Percentiles rank a stretch among this genome's conserved stretches.
Conservation (phyloP, 1,140 invertebrate genomes). For the Drosophila murphyi region DNA sequence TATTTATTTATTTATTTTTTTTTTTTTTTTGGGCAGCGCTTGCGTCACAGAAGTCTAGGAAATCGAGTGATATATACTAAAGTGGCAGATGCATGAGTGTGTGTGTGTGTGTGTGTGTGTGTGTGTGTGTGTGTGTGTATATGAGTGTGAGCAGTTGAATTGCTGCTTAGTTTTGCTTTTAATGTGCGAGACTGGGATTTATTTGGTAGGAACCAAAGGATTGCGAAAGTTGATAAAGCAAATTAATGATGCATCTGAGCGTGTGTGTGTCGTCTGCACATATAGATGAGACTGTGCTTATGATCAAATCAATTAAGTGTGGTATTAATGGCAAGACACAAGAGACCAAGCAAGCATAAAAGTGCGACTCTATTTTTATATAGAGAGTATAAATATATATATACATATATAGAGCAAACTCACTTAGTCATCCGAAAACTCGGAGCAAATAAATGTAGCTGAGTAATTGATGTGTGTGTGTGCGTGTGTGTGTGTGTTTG, state of each 20-base stretch:
- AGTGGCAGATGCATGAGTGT: conserved; percentile 32
- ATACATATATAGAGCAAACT: conserved; percentile 19
- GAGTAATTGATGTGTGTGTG: conserved; percentile 67
- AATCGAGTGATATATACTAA: conserved; percentile 46
- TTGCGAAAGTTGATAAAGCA: conserved; percentile 48
- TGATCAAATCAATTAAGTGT: conserved; percentile 46
- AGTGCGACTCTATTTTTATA: conserved; percentile 6
- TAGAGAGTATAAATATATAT: not conserved
- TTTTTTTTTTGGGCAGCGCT: conserved; percentile 49
- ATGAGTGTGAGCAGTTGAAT: not conserved
- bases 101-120: no score
- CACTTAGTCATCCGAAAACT: conserved; percentile 75
- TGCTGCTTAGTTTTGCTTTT: conserved; percentile 48
- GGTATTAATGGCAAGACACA: conserved; percentile 40
- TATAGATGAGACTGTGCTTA: conserved; percentile 20
- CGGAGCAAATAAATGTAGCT: conserved; percentile 63
- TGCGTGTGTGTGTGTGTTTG: conserved; percentile 5
- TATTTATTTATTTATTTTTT: conserved; percentile 31
- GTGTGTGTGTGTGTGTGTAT: conserved; percentile 8
- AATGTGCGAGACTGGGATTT: conserved; percentile 46
- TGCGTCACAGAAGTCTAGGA: conserved; percentile 65
- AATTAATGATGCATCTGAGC: conserved; percentile 24
- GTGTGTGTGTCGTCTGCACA: not conserved
- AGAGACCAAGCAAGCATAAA: conserved; percentile 35
- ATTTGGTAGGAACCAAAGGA: conserved; percentile 28